Base-by-base conservation (phyloP, 2,888 invertebrate species). In the Melieria picta region DNA sequence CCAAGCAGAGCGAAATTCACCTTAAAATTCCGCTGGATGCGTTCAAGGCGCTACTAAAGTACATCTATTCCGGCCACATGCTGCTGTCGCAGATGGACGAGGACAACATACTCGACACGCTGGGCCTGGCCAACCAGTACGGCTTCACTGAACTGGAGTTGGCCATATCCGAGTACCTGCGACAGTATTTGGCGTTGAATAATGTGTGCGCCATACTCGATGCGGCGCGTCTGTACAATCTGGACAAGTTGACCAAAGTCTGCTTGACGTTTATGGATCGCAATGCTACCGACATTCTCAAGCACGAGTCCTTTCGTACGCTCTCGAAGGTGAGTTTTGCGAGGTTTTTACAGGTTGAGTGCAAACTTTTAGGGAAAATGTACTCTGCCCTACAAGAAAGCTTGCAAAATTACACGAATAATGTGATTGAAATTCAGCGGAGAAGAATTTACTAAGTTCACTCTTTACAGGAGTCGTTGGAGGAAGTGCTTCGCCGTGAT, bases 161-260 rank as follows among this genome's bases (percentile, higher is more conserved):
- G 0, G 93, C 97, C 46, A 94, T 99, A 78, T 97, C 97, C 0
- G 96, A 98, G 81, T 97, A 97, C 87, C 88, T 99, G 78, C 91
- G 94, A 76, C 94, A 96, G 83, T 92, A 95, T 81, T 89, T 99
- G 71, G 94, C 93, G 67, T 89, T 95, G 67, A 90, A 92, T 80
- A 99, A 98, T 87, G 96, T 98, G 0, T 98, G 98, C 87, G 91
- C 94, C n/a, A 95, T 99, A 79, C 92, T 97, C 79, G 98, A 98
- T 84, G 94, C 97, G 0, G 97, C 98, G 11, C 81, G 90, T 64
- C 85, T 93, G 50, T 93, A 92, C 77, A 91, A 92, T 42, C 86
- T 93, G 75, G 89, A 91, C 43, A 90, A 90, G 10, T 83, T 93
- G 65, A 90, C 91, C 80, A 89, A 92, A 84, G 95, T 95, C 71